A percentile compares a stretch with the other conserved stretches of the same genome.
Conservation (phyloP, 2,888 invertebrate species). For the Caradrina kadenii region DNA sequence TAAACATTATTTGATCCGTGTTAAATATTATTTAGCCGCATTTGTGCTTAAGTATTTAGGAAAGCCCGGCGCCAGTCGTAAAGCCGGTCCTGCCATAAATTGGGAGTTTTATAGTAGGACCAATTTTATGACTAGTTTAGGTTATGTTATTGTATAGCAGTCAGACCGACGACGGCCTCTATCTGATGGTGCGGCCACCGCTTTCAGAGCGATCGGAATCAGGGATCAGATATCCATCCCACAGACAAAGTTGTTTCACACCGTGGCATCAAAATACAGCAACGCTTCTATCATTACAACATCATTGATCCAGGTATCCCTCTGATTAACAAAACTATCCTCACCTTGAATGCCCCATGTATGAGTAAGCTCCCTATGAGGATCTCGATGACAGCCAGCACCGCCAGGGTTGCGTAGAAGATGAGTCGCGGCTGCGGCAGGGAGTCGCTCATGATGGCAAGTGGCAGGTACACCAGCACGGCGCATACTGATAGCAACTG, state of each 20-base stretch:
- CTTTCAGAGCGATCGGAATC: too few species aligned
- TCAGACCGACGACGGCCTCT: too few species aligned
- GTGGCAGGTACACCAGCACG: constrained; percentile 71
- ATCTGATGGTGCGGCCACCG: too few species aligned
- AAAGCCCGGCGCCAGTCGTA: background rate
- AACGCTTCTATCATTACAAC: too few species aligned
- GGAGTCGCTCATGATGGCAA: constrained; percentile 66
- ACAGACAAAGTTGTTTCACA: too few species aligned
- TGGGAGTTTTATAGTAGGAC: too few species aligned
- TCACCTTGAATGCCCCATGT: constrained; percentile 78
- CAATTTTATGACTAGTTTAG: too few species aligned
- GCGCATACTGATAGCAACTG: constrained; percentile 73
- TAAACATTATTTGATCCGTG: background rate
- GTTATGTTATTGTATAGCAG: too few species aligned
- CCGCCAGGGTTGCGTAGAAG: constrained; percentile 73
- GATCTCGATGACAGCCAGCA: constrained; percentile 68
- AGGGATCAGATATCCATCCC: too few species aligned
- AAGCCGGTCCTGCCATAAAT: too few species aligned
- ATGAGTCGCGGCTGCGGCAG: constrained; percentile 65
- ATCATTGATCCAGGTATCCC: too few species aligned
- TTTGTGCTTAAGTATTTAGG: background rate
- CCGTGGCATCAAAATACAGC: too few species aligned
- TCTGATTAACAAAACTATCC: background rate
- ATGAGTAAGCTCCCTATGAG: constrained; percentile 74
- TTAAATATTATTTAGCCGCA: background rate